A percentile compares a stretch with the other conserved stretches of the same genome.
Conservation (phyloP, 1,140 invertebrate species). For the Hylaeus volcanicus region DNA sequence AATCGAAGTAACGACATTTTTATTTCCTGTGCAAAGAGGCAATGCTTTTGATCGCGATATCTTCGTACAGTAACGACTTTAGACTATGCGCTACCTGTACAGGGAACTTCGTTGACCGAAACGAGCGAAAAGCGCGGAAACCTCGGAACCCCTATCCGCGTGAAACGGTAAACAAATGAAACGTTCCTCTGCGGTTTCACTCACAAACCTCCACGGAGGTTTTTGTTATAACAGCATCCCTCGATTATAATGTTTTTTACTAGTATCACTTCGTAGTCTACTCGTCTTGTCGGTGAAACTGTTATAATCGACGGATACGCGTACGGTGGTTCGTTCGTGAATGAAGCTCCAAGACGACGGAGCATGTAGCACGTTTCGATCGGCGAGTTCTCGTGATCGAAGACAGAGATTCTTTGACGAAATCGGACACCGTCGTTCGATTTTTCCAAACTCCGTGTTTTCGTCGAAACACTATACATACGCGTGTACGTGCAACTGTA, state of each 20-base stretch:
- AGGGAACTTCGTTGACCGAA: slow-evolving; percentile 15
- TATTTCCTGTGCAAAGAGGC: slow-evolving; percentile 23
- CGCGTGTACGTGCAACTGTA: slow-evolving; percentile 36
- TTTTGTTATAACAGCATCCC: slow-evolving; percentile 33
- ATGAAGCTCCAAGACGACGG: background rate
- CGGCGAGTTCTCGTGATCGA: slow-evolving; percentile 4
- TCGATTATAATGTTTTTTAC: slow-evolving; percentile 16
- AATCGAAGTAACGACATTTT: background rate
- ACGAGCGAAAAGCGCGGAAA: background rate
- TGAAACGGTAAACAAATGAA: background rate
- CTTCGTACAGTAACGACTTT: slow-evolving; percentile 32
- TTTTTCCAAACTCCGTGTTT: background rate
- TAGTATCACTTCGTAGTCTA: slow-evolving; percentile 6
- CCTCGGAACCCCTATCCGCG: background rate
- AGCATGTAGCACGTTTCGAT: background rate
- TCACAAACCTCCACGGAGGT: background rate
- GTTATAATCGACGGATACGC: slow-evolving; percentile 14
- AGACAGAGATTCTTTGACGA: background rate
- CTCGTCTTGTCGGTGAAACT: background rate
- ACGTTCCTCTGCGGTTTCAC: background rate
- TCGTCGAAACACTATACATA: slow-evolving; percentile 27
- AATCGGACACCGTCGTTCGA: background rate
- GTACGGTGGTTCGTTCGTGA: background rate
- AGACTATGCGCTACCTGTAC: slow-evolving; percentile 48
- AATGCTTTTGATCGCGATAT: slow-evolving; percentile 49